These are phyloP conservation scores for Trididemnum miniatum DNA, from an alignment of 23 tunicate species.

Conservation along the genomic window DNA sequence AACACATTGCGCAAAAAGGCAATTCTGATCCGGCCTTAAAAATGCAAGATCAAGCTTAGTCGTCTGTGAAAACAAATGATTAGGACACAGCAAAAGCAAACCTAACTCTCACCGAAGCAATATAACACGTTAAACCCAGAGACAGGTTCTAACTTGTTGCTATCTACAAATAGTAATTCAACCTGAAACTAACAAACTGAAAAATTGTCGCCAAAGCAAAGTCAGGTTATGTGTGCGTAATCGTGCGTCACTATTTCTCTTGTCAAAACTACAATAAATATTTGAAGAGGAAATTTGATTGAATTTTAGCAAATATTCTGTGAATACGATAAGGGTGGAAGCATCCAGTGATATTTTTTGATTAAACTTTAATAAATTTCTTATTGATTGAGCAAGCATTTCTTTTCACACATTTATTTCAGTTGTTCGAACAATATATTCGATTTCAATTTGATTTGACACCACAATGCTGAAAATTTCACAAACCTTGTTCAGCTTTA, in stretches of 20 bases:
- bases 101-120: too few relatives aligned
- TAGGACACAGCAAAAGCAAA: too few relatives aligned
- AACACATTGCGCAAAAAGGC: too few relatives aligned
- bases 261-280: not conserved
- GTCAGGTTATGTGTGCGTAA: not conserved
- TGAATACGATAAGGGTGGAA: conserved; percentile 6
- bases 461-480: too few relatives aligned
- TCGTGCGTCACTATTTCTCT: not conserved
- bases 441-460: too few relatives aligned
- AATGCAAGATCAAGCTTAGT: too few relatives aligned
- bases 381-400: not conserved
- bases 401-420: too few relatives aligned
- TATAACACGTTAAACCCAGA: too few relatives aligned
- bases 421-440: too few relatives aligned
- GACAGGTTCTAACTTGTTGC: conserved; percentile 38
- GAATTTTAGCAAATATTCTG: not conserved
- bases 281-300: not conserved
- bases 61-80: too few relatives aligned
- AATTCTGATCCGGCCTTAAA: too few relatives aligned
- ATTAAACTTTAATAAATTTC: not conserved
- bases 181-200: not conserved
- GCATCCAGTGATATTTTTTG: not conserved
- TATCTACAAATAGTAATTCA: conserved; percentile 77
- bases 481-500: too few relatives aligned
- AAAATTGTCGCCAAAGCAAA: conserved; percentile 14